phyloP scores from a whole-genome alignment of 1,140 invertebrate species.

The Apis laboriosa region DNA sequence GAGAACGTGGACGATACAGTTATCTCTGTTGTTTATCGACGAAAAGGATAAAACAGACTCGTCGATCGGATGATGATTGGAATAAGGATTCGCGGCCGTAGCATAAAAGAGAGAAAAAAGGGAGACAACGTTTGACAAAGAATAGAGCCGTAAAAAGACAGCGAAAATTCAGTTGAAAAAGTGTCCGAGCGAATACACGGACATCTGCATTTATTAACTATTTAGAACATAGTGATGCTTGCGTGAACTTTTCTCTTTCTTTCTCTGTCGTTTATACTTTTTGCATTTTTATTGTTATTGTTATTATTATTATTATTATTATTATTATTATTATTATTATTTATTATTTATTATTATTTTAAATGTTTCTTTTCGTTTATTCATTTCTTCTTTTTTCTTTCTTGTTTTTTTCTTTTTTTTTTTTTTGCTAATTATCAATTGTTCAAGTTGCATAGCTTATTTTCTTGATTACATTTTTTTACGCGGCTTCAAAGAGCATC shows the following conservation, averaged over 20 bases:
- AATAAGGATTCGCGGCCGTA: not conserved
- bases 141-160: conserved; percentile 47
- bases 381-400: conserved; percentile 17
- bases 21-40: not conserved
- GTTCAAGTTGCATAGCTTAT: conserved; percentile 43
- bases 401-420: conserved; percentile 26
- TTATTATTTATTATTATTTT: not conserved
- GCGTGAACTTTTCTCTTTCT: conserved; percentile 46
- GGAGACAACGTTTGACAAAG: conserved; percentile 28
- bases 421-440: conserved; percentile 14
- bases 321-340: too few relatives aligned
- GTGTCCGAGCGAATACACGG: conserved; percentile 40
- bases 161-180: conserved; percentile 61
- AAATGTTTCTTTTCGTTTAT: not conserved
- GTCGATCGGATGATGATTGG: not conserved
- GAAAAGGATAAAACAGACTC: not conserved
- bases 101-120: conserved; percentile 3
- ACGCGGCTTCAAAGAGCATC: conserved; percentile 70
- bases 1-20: not conserved
- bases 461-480: conserved; percentile 57
- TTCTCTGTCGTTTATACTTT: conserved; percentile 9
- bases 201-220: conserved; percentile 60
- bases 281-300: not conserved
- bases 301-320: too few relatives aligned
- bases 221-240: conserved; percentile 59